Percentiles rank a stretch among this genome's conserved stretches.
Conservation (phyloP, 2,888 invertebrate genomes). For the Rambutsinella grinnellia region DNA sequence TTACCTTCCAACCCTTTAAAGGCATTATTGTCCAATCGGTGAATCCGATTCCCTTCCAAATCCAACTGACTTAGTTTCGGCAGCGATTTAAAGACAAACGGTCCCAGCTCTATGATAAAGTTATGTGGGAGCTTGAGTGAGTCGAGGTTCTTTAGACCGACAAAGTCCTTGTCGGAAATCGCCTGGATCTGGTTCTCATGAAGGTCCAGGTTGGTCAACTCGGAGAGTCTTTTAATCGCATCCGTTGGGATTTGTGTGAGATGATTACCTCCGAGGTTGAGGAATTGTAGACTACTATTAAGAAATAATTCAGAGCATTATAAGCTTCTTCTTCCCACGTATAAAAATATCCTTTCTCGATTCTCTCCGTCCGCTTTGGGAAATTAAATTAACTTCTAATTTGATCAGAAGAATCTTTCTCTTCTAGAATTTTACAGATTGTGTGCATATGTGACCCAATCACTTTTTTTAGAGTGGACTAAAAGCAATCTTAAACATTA, state of each 20-base stretch:
- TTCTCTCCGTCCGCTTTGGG: too few species aligned
- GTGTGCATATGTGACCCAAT: not conserved
- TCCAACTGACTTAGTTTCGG: constrained; percentile 87
- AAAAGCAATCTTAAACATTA: not conserved
- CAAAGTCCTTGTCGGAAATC: constrained; percentile 87
- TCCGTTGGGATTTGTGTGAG: constrained; percentile 83
- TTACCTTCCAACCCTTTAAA: constrained; percentile 90
- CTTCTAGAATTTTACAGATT: too few species aligned
- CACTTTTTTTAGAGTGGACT: too few species aligned
- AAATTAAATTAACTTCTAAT: constrained; percentile 4
- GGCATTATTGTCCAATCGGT: constrained; percentile 84
- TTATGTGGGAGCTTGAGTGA: constrained; percentile 85
- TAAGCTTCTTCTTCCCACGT: too few species aligned
- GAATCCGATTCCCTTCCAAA: constrained; percentile 88
- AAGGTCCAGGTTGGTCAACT: constrained; percentile 87
- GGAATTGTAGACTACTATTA: constrained; percentile 69
- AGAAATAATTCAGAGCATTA: not conserved
- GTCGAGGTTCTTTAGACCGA: constrained; percentile 77
- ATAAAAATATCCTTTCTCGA: too few species aligned
- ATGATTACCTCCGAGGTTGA: constrained; percentile 89
- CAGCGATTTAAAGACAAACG: constrained; percentile 86
- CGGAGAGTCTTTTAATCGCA: constrained; percentile 83
- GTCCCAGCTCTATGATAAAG: constrained; percentile 82
- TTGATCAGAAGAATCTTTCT: too few species aligned
- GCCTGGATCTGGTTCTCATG: constrained; percentile 85